phyloP scores from a whole-genome alignment of 1,140 invertebrate genomes.

The Dryas iulia region DNA sequence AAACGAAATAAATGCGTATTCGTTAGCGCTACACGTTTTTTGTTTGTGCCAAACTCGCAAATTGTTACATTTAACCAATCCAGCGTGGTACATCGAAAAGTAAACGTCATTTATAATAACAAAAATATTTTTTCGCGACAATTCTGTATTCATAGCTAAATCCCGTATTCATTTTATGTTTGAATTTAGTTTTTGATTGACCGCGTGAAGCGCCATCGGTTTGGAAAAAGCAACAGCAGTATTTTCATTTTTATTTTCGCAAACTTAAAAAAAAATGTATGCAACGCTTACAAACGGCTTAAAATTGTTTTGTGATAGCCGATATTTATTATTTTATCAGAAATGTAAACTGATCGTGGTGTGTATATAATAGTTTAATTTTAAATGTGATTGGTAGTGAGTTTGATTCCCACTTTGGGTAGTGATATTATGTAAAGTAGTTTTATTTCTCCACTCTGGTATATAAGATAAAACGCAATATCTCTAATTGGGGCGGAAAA shows the following conservation, averaged over 20 bases:
- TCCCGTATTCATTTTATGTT: conserved; percentile 20
- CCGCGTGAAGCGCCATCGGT: conserved; percentile 19
- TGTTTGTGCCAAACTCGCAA: background rate
- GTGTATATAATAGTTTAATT: no score
- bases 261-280: background rate
- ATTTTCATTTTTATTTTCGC: background rate
- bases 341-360: no score
- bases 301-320: background rate
- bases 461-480: no score
- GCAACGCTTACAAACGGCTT: background rate
- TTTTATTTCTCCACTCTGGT: no score
- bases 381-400: no score
- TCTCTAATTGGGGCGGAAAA: no score
- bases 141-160: conserved; percentile 23
- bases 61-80: conserved; percentile 17
- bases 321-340: background rate
- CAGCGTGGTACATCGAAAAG: conserved; percentile 7
- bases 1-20: background rate
- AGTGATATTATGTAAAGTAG: no score
- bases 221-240: conserved; percentile 17
- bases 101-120: conserved; percentile 23
- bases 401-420: no score
- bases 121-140: conserved; percentile 25
- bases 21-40: background rate
- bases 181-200: conserved; percentile 25